Evolutionary conservation across 2,888 invertebrate species (phyloP), one percentile per base, ranked within the genome.

Genomic region (Auanema freiburgensis): DNA sequence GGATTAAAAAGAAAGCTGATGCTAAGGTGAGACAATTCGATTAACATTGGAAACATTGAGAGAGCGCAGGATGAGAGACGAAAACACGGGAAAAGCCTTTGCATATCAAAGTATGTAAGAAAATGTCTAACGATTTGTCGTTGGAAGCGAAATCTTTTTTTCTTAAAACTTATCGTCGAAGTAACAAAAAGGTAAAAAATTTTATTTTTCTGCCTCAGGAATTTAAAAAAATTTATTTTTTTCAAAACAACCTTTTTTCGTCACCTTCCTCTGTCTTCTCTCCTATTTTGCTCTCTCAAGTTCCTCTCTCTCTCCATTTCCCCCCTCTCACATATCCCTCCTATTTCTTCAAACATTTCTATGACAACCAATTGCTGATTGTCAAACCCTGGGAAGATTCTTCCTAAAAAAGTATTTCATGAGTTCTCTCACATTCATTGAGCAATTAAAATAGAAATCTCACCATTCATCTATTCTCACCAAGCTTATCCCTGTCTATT

Each of bases 1-100:
- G 77, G 41, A 76, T 83, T 60, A 73, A 76, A 50, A 83, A 83
- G 65, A 76, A 79, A 54, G 81, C 83, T 2, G 83, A 83, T 67
- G 72, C 74, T 24, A 79, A 83, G 76, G 83, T 81, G 23, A 59
- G 71, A 11, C 18, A 24, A 40, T 42, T 10, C 25, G 24, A 56
- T 21, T 49, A 40, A 25, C 49, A 56, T 55, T 25, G 50, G 46
- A n/a, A 21, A 21, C 43, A 51, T 58, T 8, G 8, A 33, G 33
- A 33, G 33, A 33, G 33, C 33, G 33, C 16, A 18, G 21, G 16
- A 16, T 18, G 46, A 18, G 21, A 18, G 6, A 6, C 16, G 6
- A 18, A 46, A 46, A 46, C 46, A 16, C 21, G 46, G 46, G 46
- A 46, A 46, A 46, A 46, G 46, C 46, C 46, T 16, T 21, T 21